These are phyloP conservation scores for Tetropium fuscum DNA, from an alignment of 2,888 invertebrate species.

Conservation along the genomic window DNA sequence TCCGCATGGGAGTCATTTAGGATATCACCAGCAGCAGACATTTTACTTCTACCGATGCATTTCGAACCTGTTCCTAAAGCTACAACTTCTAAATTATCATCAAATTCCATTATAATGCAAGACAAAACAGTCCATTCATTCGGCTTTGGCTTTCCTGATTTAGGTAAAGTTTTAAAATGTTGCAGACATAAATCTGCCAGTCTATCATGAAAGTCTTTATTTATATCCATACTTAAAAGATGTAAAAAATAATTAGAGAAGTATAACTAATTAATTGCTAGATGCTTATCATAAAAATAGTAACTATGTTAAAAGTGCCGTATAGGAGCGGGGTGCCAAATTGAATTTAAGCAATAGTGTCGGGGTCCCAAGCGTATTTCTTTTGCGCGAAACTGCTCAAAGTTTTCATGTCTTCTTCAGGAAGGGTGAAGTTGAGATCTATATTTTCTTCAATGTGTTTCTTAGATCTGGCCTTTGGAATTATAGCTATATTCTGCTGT, in stretches of 20 bases:
- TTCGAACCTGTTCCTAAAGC: slow-evolving; percentile 93
- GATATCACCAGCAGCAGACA: slow-evolving; percentile 76
- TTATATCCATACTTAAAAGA: slow-evolving; percentile 27
- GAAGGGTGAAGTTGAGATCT: slow-evolving; percentile 71
- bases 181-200: slow-evolving; percentile 73
- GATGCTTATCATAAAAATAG: slow-evolving; percentile 16
- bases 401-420: slow-evolving; percentile 67
- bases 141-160: slow-evolving; percentile 82
- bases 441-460: slow-evolving; percentile 72
- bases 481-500: slow-evolving; percentile 77
- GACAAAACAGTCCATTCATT: slow-evolving; percentile 89
- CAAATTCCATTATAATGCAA: slow-evolving; percentile 74
- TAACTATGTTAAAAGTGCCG: slow-evolving; percentile 20
- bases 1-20: slow-evolving; percentile 95
- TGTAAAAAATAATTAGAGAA: slow-evolving; percentile 1
- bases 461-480: slow-evolving; percentile 74
- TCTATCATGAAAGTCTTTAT: slow-evolving; percentile 49
- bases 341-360: slow-evolving; percentile 63
- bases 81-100: slow-evolving; percentile 70
- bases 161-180: slow-evolving; percentile 74
- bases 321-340: too few relatives aligned
- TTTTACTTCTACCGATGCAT: slow-evolving; percentile 81
- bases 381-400: slow-evolving; percentile 55
- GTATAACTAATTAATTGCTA: background rate
- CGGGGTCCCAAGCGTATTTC: slow-evolving; percentile 73